Conservation (phyloP, 2,888 invertebrate species). For the Pseudoips prasinana region DNA sequence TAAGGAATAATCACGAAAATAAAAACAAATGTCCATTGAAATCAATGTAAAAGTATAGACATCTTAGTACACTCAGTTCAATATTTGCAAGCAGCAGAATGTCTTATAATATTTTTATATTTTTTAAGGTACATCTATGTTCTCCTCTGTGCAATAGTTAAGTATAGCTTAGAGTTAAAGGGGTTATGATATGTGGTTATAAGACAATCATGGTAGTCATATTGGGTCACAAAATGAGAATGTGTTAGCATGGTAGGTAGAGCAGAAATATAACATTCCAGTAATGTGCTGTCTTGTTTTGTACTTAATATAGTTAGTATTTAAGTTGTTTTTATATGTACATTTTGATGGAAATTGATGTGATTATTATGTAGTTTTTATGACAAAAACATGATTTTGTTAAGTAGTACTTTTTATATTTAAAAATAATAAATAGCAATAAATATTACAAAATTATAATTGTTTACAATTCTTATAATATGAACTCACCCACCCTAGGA, state of each 20-base stretch:
- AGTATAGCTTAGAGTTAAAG: too few species aligned
- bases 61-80: too few species aligned
- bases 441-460: conserved; percentile 49
- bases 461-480: conserved; percentile 22
- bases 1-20: background rate
- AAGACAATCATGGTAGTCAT: background rate
- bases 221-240: conserved; percentile 40
- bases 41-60: too few species aligned
- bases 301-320: conserved; percentile 63
- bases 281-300: conserved; percentile 72
- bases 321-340: conserved; percentile 64
- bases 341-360: conserved; percentile 65
- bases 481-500: background rate
- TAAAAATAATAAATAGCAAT: conserved; percentile 43
- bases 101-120: too few species aligned
- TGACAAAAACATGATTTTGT: conserved; percentile 47
- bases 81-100: too few species aligned
- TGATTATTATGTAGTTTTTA: conserved; percentile 58
- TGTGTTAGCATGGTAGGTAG: conserved; percentile 18
- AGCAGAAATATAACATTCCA: conserved; percentile 66
- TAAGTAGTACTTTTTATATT: conserved; percentile 60
- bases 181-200: background rate
- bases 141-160: too few species aligned
- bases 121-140: too few species aligned
- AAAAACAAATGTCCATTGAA: too few species aligned